These are phyloP conservation scores for Apis florea DNA, from an alignment of 1,140 invertebrate species.

Conservation along the genomic window DNA sequence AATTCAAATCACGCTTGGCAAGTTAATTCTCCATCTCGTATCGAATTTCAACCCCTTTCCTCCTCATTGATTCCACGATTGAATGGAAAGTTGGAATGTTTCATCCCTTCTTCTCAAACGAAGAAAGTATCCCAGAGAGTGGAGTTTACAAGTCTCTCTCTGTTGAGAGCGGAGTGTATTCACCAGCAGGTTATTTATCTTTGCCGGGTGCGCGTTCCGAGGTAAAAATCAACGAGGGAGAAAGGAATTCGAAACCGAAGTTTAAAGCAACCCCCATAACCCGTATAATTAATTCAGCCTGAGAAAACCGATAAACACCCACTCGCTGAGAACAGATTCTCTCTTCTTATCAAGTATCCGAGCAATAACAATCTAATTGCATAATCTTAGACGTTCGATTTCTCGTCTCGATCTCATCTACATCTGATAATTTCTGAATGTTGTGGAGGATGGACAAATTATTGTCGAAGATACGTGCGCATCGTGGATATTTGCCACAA, in stretches of 20 bases:
- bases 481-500: neutral
- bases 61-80: neutral
- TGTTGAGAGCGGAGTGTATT: neutral
- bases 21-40: neutral
- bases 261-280: constrained; percentile 9
- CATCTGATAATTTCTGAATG: no score
- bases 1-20: no score
- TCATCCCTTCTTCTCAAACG: neutral
- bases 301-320: constrained; percentile 24
- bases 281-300: constrained; percentile 39
- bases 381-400: no score
- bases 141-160: constrained; percentile 3
- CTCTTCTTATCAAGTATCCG: neutral
- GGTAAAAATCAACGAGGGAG: constrained; percentile 10
- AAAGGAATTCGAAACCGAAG: constrained; percentile 14
- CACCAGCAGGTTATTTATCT: constrained; percentile 9
- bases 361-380: constrained; percentile 15
- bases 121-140: neutral
- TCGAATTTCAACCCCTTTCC: neutral
- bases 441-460: no score
- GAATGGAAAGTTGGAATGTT: neutral
- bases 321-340: neutral
- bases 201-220: neutral
- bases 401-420: no score
- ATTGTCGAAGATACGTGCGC: neutral